These are phyloP conservation scores for Astropecten irregularis DNA, from an alignment of 53 echinoderm and acorn worm genomes.

Conservation along the genomic window DNA sequence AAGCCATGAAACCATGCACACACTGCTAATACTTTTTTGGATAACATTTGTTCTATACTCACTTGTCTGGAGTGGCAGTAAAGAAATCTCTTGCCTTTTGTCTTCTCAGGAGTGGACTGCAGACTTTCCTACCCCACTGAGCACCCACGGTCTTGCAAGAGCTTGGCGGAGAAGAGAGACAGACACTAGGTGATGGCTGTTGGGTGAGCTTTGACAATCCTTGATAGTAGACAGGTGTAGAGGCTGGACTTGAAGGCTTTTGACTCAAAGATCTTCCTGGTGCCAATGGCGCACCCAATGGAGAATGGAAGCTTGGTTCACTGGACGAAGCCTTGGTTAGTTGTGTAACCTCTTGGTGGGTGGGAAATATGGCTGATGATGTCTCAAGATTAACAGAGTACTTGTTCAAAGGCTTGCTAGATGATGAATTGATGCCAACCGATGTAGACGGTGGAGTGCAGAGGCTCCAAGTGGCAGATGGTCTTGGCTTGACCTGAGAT, in stretches of 20 bases:
- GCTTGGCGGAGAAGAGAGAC: neutral
- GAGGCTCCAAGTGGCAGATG: too few relatives aligned
- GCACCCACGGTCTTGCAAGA: neutral
- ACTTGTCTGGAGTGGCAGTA: conserved; percentile 10
- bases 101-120: conserved; percentile 46
- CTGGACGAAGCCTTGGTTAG: neutral
- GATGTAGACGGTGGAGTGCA: neutral
- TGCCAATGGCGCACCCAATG: neutral
- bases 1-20: too few relatives aligned
- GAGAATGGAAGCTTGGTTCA: neutral
- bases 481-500: too few relatives aligned
- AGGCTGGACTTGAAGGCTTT: neutral
- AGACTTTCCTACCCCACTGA: neutral
- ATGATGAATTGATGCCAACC: neutral
- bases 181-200: neutral
- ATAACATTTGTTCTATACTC: too few relatives aligned
- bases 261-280: neutral
- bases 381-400: too few relatives aligned
- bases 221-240: neutral
- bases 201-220: neutral
- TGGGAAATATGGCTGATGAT: neutral
- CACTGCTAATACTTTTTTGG: too few relatives aligned
- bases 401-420: neutral
- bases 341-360: neutral
- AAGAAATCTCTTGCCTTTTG: conserved; percentile 33